Conservation (phyloP, 1,140 invertebrate species). For the Pseudomyrmex gracilis region DNA sequence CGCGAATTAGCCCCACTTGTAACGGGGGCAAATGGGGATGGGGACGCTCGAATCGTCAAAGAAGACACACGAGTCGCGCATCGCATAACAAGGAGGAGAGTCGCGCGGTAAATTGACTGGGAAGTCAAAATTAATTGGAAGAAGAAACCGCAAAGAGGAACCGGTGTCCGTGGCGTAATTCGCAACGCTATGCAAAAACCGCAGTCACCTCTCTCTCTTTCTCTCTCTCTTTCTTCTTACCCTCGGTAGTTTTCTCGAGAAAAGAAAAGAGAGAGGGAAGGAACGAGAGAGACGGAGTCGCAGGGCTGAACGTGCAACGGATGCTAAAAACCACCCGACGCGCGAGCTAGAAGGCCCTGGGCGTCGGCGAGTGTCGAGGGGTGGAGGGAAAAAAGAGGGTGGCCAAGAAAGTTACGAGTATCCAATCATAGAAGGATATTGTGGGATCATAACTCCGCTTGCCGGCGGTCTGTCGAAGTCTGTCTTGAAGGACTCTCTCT, state of each 20-base stretch:
- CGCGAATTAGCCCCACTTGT: neutral
- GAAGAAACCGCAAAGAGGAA: neutral
- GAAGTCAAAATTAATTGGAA: neutral
- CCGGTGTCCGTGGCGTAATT: neutral
- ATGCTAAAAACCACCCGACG: conserved; percentile 58
- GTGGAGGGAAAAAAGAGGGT: conserved; percentile 31
- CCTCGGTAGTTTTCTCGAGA: neutral
- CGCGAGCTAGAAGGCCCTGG: conserved; percentile 23
- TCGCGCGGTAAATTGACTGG: too few relatives aligned
- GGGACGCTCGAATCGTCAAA: neutral
- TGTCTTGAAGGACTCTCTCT: conserved; percentile 70
- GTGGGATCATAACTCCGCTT: conserved; percentile 78
- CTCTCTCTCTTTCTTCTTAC: neutral
- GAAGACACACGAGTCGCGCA: neutral
- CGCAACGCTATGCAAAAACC: conserved; percentile 24
- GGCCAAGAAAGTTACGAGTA: conserved; percentile 72
- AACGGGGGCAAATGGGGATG: neutral
- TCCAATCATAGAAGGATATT: conserved; percentile 81
- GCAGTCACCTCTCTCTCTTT: neutral
- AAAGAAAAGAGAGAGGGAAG: neutral
- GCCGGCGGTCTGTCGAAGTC: conserved; percentile 68
- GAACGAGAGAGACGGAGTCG: conserved; percentile 51
- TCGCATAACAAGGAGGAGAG: neutral
- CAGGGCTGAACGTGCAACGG: conserved; percentile 66
- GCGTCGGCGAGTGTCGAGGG: conserved; percentile 17